Percentiles rank a stretch among this genome's conserved stretches.
These are phyloP conservation scores for Agrilus planipennis DNA, from an alignment of 1,140 invertebrate genomes.

Conservation along the genomic window DNA sequence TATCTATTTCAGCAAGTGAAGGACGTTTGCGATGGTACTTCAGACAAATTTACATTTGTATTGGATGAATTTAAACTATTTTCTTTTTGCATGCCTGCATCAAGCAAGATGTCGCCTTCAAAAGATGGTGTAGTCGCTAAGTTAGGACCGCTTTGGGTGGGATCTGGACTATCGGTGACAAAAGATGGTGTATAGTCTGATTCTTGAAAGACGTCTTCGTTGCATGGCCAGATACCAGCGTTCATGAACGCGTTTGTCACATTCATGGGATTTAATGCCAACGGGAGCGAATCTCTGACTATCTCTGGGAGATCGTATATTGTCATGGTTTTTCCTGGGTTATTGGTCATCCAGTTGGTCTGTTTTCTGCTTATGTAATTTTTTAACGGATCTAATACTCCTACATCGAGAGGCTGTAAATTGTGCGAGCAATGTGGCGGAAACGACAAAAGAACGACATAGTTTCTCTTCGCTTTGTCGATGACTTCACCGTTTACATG, in stretches of 20 bases:
- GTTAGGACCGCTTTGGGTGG: no score
- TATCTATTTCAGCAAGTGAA: no score
- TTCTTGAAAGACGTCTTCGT: conserved; percentile 28
- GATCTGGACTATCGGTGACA: no score
- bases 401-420: conserved; percentile 37
- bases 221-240: conserved; percentile 32
- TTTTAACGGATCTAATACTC: conserved; percentile 35
- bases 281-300: background rate
- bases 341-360: conserved; percentile 33
- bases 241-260: conserved; percentile 35
- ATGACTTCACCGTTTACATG: conserved; percentile 29
- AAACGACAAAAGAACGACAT: conserved; percentile 32
- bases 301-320: background rate
- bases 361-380: conserved; percentile 22
- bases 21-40: no score
- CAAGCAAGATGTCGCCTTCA: no score
- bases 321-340: conserved; percentile 35
- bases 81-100: no score
- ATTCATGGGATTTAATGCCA: conserved; percentile 28
- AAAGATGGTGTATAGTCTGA: conserved; percentile 18
- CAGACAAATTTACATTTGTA: no score
- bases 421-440: conserved; percentile 37
- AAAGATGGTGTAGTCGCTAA: no score
- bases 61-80: no score
- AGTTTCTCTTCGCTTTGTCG: conserved; percentile 24